phyloP scores from a whole-genome alignment of 2,888 invertebrate species.

The Callyntrura guangdongensis region DNA sequence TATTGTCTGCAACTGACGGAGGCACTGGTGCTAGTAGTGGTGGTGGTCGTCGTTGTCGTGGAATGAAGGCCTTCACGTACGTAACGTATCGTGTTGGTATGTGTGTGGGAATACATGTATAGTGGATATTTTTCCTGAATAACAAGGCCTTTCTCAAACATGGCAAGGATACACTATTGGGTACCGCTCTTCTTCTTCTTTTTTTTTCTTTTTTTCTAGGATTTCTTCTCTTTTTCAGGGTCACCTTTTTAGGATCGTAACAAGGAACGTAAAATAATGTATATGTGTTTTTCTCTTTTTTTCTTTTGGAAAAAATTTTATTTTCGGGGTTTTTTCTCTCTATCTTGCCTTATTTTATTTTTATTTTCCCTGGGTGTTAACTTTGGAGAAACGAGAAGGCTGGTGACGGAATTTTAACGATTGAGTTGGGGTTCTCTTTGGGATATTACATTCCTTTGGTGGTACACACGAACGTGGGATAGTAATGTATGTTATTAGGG shows the following conservation, averaged over 20 bases:
- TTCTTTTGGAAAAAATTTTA: too few relatives aligned
- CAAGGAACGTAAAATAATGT: background rate
- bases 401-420: too few relatives aligned
- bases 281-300: background rate
- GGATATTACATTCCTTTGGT: too few relatives aligned
- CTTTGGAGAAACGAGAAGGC: too few relatives aligned
- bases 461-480: too few relatives aligned
- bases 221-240: conserved; percentile 69
- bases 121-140: background rate
- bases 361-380: too few relatives aligned
- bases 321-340: too few relatives aligned
- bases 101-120: background rate
- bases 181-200: background rate
- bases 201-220: conserved; percentile 3
- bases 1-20: background rate
- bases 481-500: too few relatives aligned
- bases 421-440: too few relatives aligned
- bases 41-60: background rate
- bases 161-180: background rate
- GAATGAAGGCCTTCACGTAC: conserved; percentile 34
- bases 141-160: conserved; percentile 31
- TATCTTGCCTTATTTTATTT: too few relatives aligned
- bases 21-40: background rate
- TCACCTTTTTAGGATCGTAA: conserved; percentile 60
- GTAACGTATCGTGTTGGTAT: conserved; percentile 7